Evolutionary conservation across 2,888 invertebrate genomes (phyloP), one percentile per base, ranked within the genome.

Genomic region (Diachrysia chrysitis): DNA sequence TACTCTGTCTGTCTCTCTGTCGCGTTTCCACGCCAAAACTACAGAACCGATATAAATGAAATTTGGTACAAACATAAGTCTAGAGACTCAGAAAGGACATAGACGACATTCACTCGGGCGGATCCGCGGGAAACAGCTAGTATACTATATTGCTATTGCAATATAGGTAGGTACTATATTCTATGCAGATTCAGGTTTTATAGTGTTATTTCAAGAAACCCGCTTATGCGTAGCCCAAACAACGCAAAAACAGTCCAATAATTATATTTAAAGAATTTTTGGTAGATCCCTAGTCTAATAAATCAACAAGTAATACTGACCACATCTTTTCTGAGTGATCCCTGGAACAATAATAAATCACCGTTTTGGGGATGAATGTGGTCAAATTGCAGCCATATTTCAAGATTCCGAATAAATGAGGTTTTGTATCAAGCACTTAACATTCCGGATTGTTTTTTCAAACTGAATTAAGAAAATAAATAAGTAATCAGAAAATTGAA

Each of bases 301-400:
- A 78, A 78, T 78, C 80, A 76, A 23, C 14, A 12, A 29, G 19
- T 66, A 67, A 63, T 66, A 16, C 60, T 46, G 35, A 71, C 42
- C 57, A 63, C 68, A 71, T 55, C 10, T 23, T 42, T 23, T 16
- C 46, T 65, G 76, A 72, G 69, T 65, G 69, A 70, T 75, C 60
- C 37, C 42, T 58, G 62, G 21, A 60, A 57, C 60, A n/a, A 23
- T 59, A 35, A 78, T 81, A 72, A 71, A 74, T 79, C 80, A 70
- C 48, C 48, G 51, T 61, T 68, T 59, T 62, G 53, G 68, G 64
- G 57, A 66, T 78, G 71, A 71, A 64, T 67, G 56, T 62, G 69
- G 62, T 63, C 54, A 79, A 82, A 81, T 82, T 82, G 63, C 48
- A 16, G 70, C 58, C 64, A 81, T 82, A 78, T 79, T 68, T 80